A percentile compares a stretch with the other conserved stretches of the same genome.
These are phyloP conservation scores for Saguinus imperator DNA, from an alignment of 2,113 vertebrate genomes.

Conservation along the genomic window DNA sequence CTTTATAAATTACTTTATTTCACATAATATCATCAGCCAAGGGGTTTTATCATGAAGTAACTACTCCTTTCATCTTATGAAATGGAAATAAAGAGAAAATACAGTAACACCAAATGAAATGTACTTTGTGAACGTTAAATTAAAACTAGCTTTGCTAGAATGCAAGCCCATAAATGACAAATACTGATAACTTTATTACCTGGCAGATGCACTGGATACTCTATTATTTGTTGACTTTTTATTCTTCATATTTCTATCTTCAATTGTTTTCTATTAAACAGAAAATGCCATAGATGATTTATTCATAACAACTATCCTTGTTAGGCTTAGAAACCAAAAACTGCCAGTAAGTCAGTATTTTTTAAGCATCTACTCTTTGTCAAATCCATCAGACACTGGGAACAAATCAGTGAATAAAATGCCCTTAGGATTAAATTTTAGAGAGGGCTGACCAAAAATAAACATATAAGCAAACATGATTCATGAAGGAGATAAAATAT, in stretches of 20 bases:
- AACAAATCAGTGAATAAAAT: neutral
- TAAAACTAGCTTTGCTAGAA: neutral
- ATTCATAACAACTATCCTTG: neutral
- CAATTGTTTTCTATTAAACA: constrained; percentile 62
- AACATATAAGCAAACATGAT: neutral
- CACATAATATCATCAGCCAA: neutral
- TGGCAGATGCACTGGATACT: constrained; percentile 72
- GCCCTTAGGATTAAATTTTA: neutral
- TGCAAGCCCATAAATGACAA: neutral
- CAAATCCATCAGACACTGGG: neutral
- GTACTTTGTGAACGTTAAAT: neutral
- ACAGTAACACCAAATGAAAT: neutral
- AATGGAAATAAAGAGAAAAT: neutral
- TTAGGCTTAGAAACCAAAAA: neutral
- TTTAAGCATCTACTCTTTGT: neutral
- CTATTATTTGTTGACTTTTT: constrained; percentile 57
- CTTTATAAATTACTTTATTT: neutral
- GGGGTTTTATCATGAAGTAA: neutral
- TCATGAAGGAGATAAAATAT: neutral
- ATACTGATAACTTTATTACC: constrained; percentile 46
- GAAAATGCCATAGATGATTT: constrained; percentile 1
- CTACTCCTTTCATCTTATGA: neutral
- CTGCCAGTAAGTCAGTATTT: neutral
- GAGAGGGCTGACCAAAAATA: neutral
- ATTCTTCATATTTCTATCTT: constrained; percentile 70